Percentiles rank a stretch among this genome's conserved stretches.
phyloP scores from a whole-genome alignment of 2,797 vertebrate species.

The Arremon brunneinucha region DNA sequence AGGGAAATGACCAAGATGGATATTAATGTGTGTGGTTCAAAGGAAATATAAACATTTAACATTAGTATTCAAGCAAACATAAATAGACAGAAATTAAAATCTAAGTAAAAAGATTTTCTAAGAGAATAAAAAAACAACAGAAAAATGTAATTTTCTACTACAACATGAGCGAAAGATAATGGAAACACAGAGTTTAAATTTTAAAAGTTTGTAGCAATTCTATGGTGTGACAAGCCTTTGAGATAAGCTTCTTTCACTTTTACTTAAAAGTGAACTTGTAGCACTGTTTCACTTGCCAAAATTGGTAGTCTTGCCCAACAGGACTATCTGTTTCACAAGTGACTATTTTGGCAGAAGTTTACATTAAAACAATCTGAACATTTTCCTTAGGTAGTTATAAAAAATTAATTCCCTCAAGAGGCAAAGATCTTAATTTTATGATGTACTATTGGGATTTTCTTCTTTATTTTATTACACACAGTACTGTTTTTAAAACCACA shows the following conservation, averaged over 20 bases:
- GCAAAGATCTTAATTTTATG: neutral
- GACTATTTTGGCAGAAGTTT: neutral
- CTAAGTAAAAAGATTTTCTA: neutral
- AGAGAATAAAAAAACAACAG: neutral
- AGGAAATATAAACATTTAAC: constrained; percentile 46
- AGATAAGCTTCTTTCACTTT: constrained; percentile 32
- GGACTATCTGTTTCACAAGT: neutral
- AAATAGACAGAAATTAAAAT: constrained; percentile 41
- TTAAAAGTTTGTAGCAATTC: constrained; percentile 24
- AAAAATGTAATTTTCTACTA: constrained; percentile 1
- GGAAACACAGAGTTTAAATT: constrained; percentile 40
- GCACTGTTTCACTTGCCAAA: constrained; percentile 77
- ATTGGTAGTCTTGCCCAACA: neutral
- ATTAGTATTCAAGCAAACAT: constrained; percentile 44
- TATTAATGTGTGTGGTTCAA: neutral
- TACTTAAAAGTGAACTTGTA: constrained; percentile 48
- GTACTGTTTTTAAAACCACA: neutral
- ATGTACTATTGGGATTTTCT: neutral
- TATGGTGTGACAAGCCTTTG: constrained; percentile 31
- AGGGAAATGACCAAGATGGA: neutral
- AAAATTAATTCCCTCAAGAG: neutral
- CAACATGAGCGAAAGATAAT: constrained; percentile 41
- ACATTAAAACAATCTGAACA: neutral
- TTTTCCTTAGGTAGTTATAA: neutral
- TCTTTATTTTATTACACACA: neutral